phyloP scores from a whole-genome alignment of 2,113 vertebrate genomes.

The Pipra filicauda region DNA sequence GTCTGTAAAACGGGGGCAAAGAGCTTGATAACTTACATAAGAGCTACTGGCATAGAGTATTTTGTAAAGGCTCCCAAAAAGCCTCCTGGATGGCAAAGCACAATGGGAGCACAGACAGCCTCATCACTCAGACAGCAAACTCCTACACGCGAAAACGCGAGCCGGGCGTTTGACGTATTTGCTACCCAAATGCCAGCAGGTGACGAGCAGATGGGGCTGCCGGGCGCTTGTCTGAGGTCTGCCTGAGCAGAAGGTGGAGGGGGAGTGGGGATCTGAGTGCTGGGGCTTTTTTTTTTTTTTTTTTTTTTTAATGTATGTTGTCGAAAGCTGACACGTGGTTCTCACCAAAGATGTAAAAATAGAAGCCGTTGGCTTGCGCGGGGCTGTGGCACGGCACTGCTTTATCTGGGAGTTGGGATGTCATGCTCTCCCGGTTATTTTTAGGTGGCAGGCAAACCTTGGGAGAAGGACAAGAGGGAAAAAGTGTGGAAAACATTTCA shows the following conservation, averaged over 20 bases:
- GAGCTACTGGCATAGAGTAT: neutral
- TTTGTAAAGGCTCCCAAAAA: neutral
- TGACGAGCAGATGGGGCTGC: slow-evolving; percentile 64
- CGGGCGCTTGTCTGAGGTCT: slow-evolving; percentile 53
- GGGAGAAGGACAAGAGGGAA: neutral
- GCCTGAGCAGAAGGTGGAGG: slow-evolving; percentile 57
- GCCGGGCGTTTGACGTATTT: slow-evolving; percentile 42
- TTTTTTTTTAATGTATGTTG: slow-evolving; percentile 19
- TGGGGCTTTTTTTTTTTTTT: neutral
- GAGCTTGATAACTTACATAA: neutral
- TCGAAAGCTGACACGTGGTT: slow-evolving; percentile 64
- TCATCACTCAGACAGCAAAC: slow-evolving; percentile 31
- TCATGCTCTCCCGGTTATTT: slow-evolving; percentile 63
- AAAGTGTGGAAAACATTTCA: neutral
- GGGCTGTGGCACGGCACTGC: slow-evolving; percentile 4
- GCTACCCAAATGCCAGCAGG: slow-evolving; percentile 64
- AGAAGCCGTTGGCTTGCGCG: slow-evolving; percentile 52
- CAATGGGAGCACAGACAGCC: slow-evolving; percentile 45
- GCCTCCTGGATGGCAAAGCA: slow-evolving; percentile 23
- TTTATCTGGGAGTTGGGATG: slow-evolving; percentile 52
- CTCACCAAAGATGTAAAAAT: slow-evolving; percentile 71
- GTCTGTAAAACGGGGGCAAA: neutral
- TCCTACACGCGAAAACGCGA: slow-evolving; percentile 52
- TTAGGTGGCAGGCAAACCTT: slow-evolving; percentile 47
- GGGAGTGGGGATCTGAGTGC: slow-evolving; percentile 20